phyloP scores from a whole-genome alignment of 2,797 vertebrate species.

The Aphelocoma californica region DNA sequence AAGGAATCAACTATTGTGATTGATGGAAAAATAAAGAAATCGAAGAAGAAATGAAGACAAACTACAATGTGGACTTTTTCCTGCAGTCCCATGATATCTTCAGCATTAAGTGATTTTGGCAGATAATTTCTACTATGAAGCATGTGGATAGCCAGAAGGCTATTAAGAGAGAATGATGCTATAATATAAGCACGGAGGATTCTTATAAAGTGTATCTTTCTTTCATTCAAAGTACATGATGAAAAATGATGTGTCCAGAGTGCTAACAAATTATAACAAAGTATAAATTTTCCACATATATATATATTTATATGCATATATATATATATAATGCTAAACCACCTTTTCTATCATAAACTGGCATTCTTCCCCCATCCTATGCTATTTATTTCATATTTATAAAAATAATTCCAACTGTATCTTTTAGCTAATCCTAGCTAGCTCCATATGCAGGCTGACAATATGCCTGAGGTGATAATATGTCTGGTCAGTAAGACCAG shows the following conservation, averaged over 20 bases:
- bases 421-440: slow-evolving; percentile 38
- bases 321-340: not conserved
- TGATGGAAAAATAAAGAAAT: slow-evolving; percentile 62
- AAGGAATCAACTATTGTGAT: slow-evolving; percentile 53
- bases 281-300: not conserved
- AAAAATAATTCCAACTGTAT: slow-evolving; percentile 45
- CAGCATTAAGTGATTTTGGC: slow-evolving; percentile 57
- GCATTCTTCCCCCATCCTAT: not conserved
- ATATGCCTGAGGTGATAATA: slow-evolving; percentile 44
- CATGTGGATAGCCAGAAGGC: slow-evolving; percentile 49
- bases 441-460: slow-evolving; percentile 25
- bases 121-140: slow-evolving; percentile 55
- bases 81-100: slow-evolving; percentile 47
- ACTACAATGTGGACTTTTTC: slow-evolving; percentile 56
- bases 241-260: slow-evolving; percentile 41
- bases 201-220: slow-evolving; percentile 47
- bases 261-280: slow-evolving; percentile 39
- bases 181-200: slow-evolving; percentile 35
- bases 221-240: slow-evolving; percentile 41
- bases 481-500: slow-evolving; percentile 32
- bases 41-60: slow-evolving; percentile 60
- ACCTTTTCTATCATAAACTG: not conserved
- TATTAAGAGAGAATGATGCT: slow-evolving; percentile 53
- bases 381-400: slow-evolving; percentile 25
- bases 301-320: not conserved